Conservation (phyloP, 2,797 vertebrate species). For the Anas capensis region DNA sequence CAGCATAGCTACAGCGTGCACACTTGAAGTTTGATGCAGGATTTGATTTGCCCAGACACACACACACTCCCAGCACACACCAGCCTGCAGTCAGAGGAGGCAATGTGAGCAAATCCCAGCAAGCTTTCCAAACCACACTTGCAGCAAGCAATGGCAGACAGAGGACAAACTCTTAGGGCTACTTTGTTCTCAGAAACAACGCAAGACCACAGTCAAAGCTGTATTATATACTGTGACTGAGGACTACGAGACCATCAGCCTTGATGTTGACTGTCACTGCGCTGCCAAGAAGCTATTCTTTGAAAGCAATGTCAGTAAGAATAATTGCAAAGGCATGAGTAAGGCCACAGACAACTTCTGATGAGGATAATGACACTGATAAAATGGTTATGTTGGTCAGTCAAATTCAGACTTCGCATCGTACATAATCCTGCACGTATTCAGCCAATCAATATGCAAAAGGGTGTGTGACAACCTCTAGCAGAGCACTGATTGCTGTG, state of each 20-base stretch:
- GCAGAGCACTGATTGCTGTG: neutral
- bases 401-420: neutral
- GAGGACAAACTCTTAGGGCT: neutral
- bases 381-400: neutral
- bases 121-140: neutral
- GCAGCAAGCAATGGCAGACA: neutral
- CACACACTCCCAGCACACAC: neutral
- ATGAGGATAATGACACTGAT: neutral
- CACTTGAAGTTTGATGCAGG: neutral
- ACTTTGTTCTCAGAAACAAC: neutral
- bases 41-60: neutral
- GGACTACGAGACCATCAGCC: neutral
- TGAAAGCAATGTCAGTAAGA: neutral
- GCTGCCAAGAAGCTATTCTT: neutral
- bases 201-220: neutral
- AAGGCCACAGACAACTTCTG: neutral
- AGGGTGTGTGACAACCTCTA: neutral
- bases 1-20: too few relatives aligned
- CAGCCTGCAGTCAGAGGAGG: neutral
- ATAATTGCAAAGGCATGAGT: neutral
- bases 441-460: neutral
- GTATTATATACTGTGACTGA: rapidly evolving
- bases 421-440: neutral
- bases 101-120: neutral
- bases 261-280: neutral